Conservation (phyloP, 2,797 vertebrate genomes). For the Cacajao melanocephalus region DNA sequence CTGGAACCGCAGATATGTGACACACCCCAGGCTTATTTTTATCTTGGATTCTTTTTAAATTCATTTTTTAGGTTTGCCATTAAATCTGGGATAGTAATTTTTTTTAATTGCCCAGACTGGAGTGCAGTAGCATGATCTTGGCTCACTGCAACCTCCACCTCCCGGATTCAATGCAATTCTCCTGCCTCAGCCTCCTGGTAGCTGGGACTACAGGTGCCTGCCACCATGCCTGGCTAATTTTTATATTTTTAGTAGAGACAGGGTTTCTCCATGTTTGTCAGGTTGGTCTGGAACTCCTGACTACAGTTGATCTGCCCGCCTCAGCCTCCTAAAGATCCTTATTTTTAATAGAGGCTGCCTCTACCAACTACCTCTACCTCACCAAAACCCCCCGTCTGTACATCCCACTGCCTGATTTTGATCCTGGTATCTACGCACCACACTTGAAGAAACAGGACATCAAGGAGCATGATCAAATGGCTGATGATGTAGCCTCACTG, state of each 20-base stretch:
- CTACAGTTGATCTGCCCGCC: too few relatives aligned
- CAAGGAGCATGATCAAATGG: background rate
- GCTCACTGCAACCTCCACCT: too few relatives aligned
- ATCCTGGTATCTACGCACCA: background rate
- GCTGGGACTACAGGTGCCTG: too few relatives aligned
- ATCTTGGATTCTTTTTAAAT: background rate
- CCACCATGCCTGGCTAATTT: too few relatives aligned
- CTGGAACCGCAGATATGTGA: background rate
- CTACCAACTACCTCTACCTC: background rate
- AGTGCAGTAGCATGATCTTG: too few relatives aligned
- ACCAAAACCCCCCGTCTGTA: background rate
- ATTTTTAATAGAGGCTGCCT: background rate
- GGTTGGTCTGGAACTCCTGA: too few relatives aligned
- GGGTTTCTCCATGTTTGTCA: too few relatives aligned
- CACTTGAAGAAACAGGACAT: background rate
- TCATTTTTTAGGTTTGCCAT: background rate
- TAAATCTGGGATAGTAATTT: background rate
- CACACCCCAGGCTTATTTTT: background rate
- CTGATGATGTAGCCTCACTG: background rate
- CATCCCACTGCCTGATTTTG: background rate
- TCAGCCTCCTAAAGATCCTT: background rate
- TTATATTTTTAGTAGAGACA: too few relatives aligned
- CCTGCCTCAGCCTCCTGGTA: too few relatives aligned
- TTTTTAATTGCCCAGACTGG: background rate
- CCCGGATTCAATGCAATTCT: too few relatives aligned